phyloP scores from a whole-genome alignment of 2,888 invertebrate genomes.

The Acronicta alni region DNA sequence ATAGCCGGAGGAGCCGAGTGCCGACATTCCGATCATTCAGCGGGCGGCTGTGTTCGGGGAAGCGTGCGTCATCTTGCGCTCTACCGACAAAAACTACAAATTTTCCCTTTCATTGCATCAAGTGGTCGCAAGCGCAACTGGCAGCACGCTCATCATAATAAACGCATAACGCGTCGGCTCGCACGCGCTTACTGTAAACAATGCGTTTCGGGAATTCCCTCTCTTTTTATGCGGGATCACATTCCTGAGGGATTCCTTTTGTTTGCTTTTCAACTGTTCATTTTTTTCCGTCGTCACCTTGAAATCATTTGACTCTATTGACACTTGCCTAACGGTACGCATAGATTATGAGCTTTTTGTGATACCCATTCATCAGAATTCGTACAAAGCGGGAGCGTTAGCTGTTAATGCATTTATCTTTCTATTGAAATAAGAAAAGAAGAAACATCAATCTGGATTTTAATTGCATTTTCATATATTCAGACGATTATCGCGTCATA shows the following conservation, averaged over 20 bases:
- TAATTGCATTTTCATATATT: not conserved
- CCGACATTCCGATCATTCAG: conserved; percentile 73
- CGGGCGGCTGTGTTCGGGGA: conserved; percentile 73
- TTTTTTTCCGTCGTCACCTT: conserved; percentile 76
- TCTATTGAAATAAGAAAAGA: conserved; percentile 5
- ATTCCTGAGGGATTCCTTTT: conserved; percentile 89
- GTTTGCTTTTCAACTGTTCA: conserved; percentile 82
- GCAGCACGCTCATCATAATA: conserved; percentile 74
- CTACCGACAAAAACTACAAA: conserved; percentile 80
- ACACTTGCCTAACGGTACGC: conserved; percentile 76
- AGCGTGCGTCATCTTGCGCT: conserved; percentile 79
- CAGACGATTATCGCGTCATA: too few relatives aligned
- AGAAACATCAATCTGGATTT: not conserved
- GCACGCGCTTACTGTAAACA: conserved; percentile 82
- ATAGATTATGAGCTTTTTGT: conserved; percentile 64
- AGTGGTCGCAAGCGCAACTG: conserved; percentile 62
- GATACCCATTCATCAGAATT: conserved; percentile 52
- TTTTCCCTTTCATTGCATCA: conserved; percentile 87
- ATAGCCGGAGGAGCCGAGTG: conserved; percentile 45
- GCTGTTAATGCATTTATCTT: conserved; percentile 33
- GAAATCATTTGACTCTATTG: conserved; percentile 73
- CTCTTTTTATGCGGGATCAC: conserved; percentile 83
- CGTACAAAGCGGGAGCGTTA: conserved; percentile 33
- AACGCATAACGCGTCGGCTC: conserved; percentile 77
- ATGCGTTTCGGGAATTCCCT: conserved; percentile 87